Base-by-base conservation (phyloP, 2,888 invertebrate genomes). In the Nasonia oneida region DNA sequence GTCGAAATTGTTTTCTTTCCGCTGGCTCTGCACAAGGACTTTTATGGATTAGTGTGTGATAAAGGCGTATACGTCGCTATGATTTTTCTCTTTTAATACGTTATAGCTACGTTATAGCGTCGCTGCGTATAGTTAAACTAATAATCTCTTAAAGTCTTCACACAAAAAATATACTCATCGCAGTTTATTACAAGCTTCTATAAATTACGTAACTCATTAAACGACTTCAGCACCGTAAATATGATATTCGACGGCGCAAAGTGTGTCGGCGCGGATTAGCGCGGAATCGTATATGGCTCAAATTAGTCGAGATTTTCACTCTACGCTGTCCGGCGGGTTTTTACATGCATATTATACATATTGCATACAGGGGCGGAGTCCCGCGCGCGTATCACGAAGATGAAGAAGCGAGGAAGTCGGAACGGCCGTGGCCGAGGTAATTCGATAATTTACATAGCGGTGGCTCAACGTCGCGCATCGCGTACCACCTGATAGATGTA, bases 401-500 rank as follows among this genome's bases (percentile, higher is more conserved):
- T 81, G 73, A 88, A 87, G 87, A 88, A 87, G 87, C 87, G 76
- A 86, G 82, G 75, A 61, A 87, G 87, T 83, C 79, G 86, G 76
- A 84, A 81, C 83, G 85, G 81, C 80, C 83, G 86, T 83, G 84
- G 79, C 78, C 83, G 86, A 88, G 88, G 88, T 90, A 91, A 91
- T 90, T 90, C 87, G 90, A 89, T 90, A 91, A 91, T 91, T 91
- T 90, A 91, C 91, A 90, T 89, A 90, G 90, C 90, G 90, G 89
- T 90, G 89, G 89, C 89, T 89, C 84, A 88, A 87, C 89, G 90
- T 89, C 89, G 89, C 89, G 89, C 90, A 88, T 90, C 89, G 89
- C 89, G 88, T 86, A 87, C 88, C 83, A 74, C 77, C 75, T 87
- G 85, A 88, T 89, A 90, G 89, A 90, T 82, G 79, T 85, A 83